Base-by-base conservation (phyloP, 2,113 vertebrate species). In the Phaethornis superciliosus region DNA sequence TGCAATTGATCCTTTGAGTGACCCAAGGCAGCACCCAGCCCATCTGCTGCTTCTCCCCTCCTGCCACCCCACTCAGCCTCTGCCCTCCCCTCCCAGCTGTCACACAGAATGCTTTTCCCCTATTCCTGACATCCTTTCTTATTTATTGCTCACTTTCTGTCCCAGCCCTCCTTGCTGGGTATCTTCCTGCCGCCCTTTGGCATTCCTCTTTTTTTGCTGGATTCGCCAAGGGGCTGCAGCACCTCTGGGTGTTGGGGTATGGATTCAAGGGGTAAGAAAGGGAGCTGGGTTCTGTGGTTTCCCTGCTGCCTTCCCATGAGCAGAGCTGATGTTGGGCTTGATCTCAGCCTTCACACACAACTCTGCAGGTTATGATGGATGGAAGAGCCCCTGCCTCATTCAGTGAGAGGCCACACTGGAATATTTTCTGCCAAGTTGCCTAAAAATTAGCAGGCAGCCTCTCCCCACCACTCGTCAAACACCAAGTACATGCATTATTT, bases 251-350 rank as follows among this genome's bases (percentile, higher is more conserved):
- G 58, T 28, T 7, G 3, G 44, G 56, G 12, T 26, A 2, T 1
- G 10, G 79, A 12, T 85, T 33, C 21, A n/a, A n/a, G 42, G 63
- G n/a, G 49, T 44, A 30, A 44, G 67, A 32, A n/a, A 27, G 27
- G 67, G 23, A 74, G 16, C 33, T 33, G 88, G 30, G 32, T 78
- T 78, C 74, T 15, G 8, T 33, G 60, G 15, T 55, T 81, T 51
- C 49, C n/a, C 47, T 2, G 1, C 54, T 42, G 64, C 47, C 32
- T 82, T 64, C 60, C 79, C 0, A 0, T 5, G 8, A n/a, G 6
- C 2, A 0, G 46, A 23, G 23, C 6, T 52, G 59, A 19, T 33
- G 33, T 40, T 1, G 15, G 67, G n/a, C 62, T 56, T 2, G 1
- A 0, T 16, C 69, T 46, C 62, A 15, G 22, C 63, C 35, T 77